Evolutionary conservation across 2,113 vertebrate genomes (phyloP), one percentile per base, ranked within the genome.

Genomic region (Aptenodytes forsteri): DNA sequence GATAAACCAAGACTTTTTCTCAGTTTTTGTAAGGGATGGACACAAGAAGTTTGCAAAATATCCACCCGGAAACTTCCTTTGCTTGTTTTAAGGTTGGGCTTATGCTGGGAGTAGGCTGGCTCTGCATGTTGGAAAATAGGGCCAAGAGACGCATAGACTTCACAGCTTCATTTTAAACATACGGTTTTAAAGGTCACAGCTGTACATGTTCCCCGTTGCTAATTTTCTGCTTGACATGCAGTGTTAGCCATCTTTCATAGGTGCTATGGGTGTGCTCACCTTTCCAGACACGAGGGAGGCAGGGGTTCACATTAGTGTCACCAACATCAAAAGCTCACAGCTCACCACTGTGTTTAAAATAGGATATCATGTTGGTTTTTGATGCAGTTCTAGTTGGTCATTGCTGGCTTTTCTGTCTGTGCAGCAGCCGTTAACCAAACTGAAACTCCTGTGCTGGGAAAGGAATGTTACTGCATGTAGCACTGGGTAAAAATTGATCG

Each of bases 341-440:
- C n/a, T 76, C 52, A 76, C 42, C n/a, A 34, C 59, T 5, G 9
- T 67, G 40, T 90, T 84, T 69, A 73, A 67, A 72, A 46, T 10
- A 34, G 0, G 16, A 0, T 59, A 40, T 18, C 21, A 7, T 9
- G 4, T 21, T 1, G 15, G 21, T 55, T 85, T 40, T 46, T 40
- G 59, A 49, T 85, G 73, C 22, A 29, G 54, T 54, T 85, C 58
- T 82, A 18, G 44, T 78, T 56, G 64, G 36, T 20, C 16, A 26
- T 4, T 75, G 29, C 29, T 66, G 40, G 19, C 26, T 50, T 34
- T 83, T 73, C 70, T 75, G 29, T 65, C 2, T 3, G 23, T 46
- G 65, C 54, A 82, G 54, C 69, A 90, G 49, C 58, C 49, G 13
- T 71, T 38, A 81, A 72, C 44, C 38, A 65, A 85, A 88, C n/a